phyloP scores from a whole-genome alignment of 2,888 invertebrate species.

The Heliconius ethilla region DNA sequence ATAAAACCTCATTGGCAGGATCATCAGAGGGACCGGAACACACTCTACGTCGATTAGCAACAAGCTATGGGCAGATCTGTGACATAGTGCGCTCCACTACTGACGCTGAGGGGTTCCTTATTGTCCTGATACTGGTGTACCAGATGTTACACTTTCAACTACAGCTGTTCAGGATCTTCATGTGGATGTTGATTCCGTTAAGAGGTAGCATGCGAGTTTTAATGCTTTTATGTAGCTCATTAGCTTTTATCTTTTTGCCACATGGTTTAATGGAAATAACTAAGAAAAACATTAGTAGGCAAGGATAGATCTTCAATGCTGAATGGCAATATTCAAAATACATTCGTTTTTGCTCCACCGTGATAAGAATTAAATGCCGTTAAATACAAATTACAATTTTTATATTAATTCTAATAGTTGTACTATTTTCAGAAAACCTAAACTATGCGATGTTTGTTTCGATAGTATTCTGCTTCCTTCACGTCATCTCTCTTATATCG shows the following conservation, averaged over 20 bases:
- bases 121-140: background rate
- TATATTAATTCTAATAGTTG: background rate
- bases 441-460: background rate
- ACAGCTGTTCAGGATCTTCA: background rate
- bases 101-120: background rate
- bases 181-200: background rate
- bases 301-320: too few relatives aligned
- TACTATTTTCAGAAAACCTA: background rate
- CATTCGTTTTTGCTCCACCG: too few relatives aligned
- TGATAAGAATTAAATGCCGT: too few relatives aligned
- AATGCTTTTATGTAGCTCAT: background rate
- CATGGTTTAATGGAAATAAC: too few relatives aligned
- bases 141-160: background rate
- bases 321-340: too few relatives aligned
- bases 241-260: too few relatives aligned
- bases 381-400: too few relatives aligned
- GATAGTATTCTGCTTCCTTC: background rate
- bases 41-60: background rate
- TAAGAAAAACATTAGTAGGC: too few relatives aligned
- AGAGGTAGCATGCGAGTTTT: background rate
- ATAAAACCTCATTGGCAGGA: background rate
- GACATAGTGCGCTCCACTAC: background rate
- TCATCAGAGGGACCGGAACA: background rate
- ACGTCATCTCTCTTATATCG: background rate
- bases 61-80: background rate